phyloP scores from a whole-genome alignment of 2,888 invertebrate genomes.

The Tipula helvola region DNA sequence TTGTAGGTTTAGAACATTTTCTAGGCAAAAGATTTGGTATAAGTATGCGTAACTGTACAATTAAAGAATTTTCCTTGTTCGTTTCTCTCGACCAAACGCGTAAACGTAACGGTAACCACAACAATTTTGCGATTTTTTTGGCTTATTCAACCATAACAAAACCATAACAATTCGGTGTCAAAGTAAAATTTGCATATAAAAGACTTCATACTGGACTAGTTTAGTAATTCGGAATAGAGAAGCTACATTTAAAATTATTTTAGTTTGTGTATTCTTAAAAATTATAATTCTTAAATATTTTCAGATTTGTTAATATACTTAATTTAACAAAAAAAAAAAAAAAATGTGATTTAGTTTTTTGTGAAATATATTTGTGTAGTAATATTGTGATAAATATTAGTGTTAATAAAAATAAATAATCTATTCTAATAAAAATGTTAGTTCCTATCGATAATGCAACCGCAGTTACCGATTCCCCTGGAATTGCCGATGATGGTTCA shows the following conservation, averaged over 20 bases:
- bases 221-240: neutral
- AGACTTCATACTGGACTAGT: too few relatives aligned
- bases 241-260: neutral
- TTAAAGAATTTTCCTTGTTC: too few relatives aligned
- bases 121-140: neutral
- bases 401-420: neutral
- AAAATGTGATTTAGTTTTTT: neutral
- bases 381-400: neutral
- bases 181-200: neutral
- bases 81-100: neutral
- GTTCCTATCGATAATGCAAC: conserved; percentile 5
- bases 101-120: neutral
- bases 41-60: too few relatives aligned
- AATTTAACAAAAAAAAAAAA: neutral
- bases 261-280: neutral
- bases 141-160: neutral
- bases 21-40: too few relatives aligned
- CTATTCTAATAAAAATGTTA: neutral
- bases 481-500: conserved; percentile 14
- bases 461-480: neutral
- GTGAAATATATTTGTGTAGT: neutral
- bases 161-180: neutral
- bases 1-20: too few relatives aligned
- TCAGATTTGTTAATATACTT: neutral
- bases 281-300: neutral